Base-by-base conservation (phyloP, 2,888 invertebrate species). In the Tipula lateralis region DNA sequence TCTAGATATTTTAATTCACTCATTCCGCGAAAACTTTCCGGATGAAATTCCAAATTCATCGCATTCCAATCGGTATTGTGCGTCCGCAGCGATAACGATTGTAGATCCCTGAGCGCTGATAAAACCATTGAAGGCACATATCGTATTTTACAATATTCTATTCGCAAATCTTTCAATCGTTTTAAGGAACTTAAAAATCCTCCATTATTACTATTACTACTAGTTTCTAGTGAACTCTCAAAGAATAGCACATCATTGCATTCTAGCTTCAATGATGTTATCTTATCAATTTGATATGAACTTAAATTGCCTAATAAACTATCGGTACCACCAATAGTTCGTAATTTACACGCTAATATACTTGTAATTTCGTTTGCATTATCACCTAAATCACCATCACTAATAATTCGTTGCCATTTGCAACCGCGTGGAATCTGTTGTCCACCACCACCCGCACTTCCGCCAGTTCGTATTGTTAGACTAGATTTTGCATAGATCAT, bases 1-100 rank as follows among this genome's bases (percentile, higher is more conserved):
- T 95, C 94, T 87, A 95, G 91, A 86, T 91, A 91, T 87, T 93
- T 91, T 80, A 95, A 91, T 88, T 93, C 93, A 29, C 93, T 92
- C 84, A 95, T 91, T 9, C 94, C 94, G 81, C 93, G 91, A 86
- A 96, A 93, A 85, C 94, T 94, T 87, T 94, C 94, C 80, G 93
- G 91, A 87, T 94, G 93, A 86, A 95, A 91, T 87, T 95, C 95
- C 91, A 95, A 91, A 29, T 94, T 94, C 93, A 95, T 94, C 24
- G 94, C 93, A 13, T 95, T 94, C 95, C 95, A 95, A 88, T 95
- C 95, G 32, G 94, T 94, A 88, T 95, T 95, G 88, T 94, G 94
- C 19, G 95, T 95, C 83, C 94, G 92, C 86, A 96, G 90, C 34
- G 93, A 92, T 84, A 96, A 90, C 86, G 92, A 92, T 84, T 93